Evolutionary conservation across 2,888 invertebrate species (phyloP), one percentile per base, ranked within the genome.

Genomic region (Rutpela maculata): DNA sequence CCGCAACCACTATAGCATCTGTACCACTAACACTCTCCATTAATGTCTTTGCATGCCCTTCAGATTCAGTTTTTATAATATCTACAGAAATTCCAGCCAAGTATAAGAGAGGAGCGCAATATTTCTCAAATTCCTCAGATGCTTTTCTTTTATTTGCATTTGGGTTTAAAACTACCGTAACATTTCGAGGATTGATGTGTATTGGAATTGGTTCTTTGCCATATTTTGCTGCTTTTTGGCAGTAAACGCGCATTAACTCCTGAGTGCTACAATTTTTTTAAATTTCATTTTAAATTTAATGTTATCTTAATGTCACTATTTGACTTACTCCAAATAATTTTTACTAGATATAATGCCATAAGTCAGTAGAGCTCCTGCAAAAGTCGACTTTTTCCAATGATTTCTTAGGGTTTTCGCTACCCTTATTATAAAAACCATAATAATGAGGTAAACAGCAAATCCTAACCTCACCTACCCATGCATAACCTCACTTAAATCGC

Each of bases 91-190:
- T 92, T 26, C 99, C 99, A 73, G 98, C 97, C 76, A 98, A 91
- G 90, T 98, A 95, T n/a, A 99, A 90, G 15, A 99, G 91, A 0
- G 99, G 99, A 77, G 97, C 97, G 86, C 97, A 98, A 89, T 97
- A 98, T 86, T 96, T 96, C 87, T 97, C 96, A 91, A 95, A 98
- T 84, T 94, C 91, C 63, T 91, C 90, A 75, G 92, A 90, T 0
- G 93, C 92, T 80, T 91, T 93, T 91, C 96, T 93, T 87, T 95
- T 95, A 84, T 96, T 96, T 0, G 98, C 96, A 22, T 95, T 96
- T 19, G 98, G 98, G 91, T 98, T 98, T 70, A 98, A 91, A 84
- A 98, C 95, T 0, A 99, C 95, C 0, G 97, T 95, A 0, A 98
- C 91, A 80, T 94, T 93, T 78, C 95, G 93, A 0, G 95, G 95